A percentile compares a stretch with the other conserved stretches of the same genome.
These are phyloP conservation scores for Eilema griseolum DNA, from an alignment of 2,888 invertebrate genomes.

Conservation along the genomic window DNA sequence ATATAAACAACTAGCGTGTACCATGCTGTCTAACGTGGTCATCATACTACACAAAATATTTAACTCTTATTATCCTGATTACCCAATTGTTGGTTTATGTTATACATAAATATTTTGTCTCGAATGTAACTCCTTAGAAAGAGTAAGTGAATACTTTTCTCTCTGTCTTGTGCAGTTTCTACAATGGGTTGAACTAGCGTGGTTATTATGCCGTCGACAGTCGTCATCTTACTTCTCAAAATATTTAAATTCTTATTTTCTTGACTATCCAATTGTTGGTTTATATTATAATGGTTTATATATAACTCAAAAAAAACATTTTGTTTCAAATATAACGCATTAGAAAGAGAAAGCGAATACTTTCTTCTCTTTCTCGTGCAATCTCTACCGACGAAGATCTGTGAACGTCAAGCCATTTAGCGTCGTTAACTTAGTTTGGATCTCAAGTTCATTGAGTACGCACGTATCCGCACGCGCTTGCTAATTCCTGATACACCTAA, in stretches of 20 bases:
- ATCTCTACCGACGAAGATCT: not conserved
- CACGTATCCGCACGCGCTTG: no score
- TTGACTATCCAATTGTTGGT: not conserved
- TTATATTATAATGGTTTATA: not conserved
- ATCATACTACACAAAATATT: no score
- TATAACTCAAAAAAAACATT: no score
- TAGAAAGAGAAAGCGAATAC: slow-evolving; percentile 2
- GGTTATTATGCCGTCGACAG: no score
- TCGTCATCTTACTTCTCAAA: no score
- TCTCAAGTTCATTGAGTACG: not conserved
- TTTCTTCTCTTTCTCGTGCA: not conserved
- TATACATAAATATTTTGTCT: not conserved
- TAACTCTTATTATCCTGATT: not conserved
- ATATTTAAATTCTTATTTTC: not conserved
- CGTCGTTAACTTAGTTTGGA: not conserved
- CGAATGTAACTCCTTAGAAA: not conserved
- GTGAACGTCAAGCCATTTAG: not conserved
- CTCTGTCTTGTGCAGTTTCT: not conserved
- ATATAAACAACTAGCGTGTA: no score
- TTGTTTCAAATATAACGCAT: not conserved
- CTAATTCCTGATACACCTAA: not conserved
- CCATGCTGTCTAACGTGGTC: no score
- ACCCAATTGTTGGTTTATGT: not conserved
- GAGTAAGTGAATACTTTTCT: not conserved
- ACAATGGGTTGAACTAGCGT: no score